These are phyloP conservation scores for Brachionus sp. DNA, from an alignment of 1,140 invertebrate species.

Conservation along the genomic window DNA sequence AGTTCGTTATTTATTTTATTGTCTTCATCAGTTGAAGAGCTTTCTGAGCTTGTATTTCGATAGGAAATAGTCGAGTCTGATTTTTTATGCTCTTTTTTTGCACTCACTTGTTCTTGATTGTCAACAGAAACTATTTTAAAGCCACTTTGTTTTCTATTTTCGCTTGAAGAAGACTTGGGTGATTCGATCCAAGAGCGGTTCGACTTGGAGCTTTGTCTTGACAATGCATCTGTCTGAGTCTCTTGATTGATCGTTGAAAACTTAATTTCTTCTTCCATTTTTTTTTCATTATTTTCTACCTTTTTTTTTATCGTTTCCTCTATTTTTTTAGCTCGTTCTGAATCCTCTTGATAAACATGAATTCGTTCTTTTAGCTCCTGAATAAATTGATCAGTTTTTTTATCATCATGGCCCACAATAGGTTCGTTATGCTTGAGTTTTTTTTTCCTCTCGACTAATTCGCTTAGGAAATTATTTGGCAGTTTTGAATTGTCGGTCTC, in stretches of 20 bases:
- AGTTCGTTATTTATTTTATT: neutral
- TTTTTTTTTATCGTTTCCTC: neutral
- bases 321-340: neutral
- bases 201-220: neutral
- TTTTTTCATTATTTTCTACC: neutral
- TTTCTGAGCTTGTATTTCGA: neutral
- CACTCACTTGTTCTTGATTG: neutral
- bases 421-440: neutral
- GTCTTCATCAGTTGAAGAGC: neutral
- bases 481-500: neutral
- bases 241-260: neutral
- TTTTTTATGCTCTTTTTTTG: neutral
- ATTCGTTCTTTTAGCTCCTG: neutral
- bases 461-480: neutral
- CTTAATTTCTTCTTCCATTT: neutral
- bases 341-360: neutral
- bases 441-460: neutral
- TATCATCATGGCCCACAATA: neutral
- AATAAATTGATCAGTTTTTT: neutral
- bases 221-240: neutral
- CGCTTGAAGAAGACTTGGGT: no score
- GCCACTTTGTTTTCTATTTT: neutral
- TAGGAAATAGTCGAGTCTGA: neutral
- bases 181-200: neutral
- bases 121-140: neutral